Base-by-base conservation (phyloP, 2,888 invertebrate genomes). In the Ditula angustiorana region DNA sequence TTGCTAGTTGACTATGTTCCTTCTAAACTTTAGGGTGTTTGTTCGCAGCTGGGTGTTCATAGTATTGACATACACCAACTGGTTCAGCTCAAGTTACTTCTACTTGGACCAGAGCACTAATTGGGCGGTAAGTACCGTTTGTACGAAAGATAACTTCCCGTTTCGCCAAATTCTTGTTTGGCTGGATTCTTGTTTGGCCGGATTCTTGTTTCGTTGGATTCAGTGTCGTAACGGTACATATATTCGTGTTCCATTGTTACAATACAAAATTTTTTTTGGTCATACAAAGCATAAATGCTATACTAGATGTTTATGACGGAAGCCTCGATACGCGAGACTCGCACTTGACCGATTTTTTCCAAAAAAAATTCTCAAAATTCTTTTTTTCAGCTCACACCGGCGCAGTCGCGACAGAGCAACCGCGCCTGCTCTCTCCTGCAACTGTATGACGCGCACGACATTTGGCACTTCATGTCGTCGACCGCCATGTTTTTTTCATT, bases 401-500 rank as follows among this genome's bases (percentile, higher is more conserved):
- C 97, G 0, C 93, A 95, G 75, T 97, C 97, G 0, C 94, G 97
- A 0, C 94, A 93, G n/a, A 95, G 93, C 80, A 98, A 98, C 86
- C 90, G 94, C 50, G 94, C 94, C 2, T 98, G 97, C 76, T 87
- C 94, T 0, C 77, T 97, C 0, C 87, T 97, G 2, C 93, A 95
- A 49, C 96, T 98, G 74, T 98, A 96, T 84, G 98, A 98, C 80
- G 94, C 94, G 3, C 98, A 98, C 84, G 98, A 98, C 79, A 94
- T 97, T 13, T 98, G 98, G 98, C 97, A 97, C 80, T 96, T 97
- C 80, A 86, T 97, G 37, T 97, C 97, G 0, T 95, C 97, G 0
- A 94, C 95, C 10, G 96, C 96, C 44, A 96, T 97, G 95, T 97
- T 97, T 77, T 96, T 97, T 78, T 96, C 96, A 0, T 97, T 97